phyloP scores from a whole-genome alignment of 35 echinoderm and acorn worm species.

The Heliocidaris tuberculata region DNA sequence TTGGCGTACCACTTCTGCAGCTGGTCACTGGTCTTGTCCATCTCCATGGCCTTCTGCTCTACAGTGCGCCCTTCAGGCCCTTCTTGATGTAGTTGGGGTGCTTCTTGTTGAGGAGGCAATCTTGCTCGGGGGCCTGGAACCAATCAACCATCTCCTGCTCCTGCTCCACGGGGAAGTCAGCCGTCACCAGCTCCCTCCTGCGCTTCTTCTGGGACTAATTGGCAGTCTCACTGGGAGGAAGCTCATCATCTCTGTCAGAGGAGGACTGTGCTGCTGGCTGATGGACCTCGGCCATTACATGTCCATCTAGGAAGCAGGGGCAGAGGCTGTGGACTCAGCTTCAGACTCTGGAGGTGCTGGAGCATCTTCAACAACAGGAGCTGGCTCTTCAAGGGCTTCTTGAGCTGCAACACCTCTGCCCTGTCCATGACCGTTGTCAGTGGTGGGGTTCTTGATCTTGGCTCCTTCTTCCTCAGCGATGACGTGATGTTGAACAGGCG shows the following conservation, averaged over 20 bases:
- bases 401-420: constrained; percentile 47
- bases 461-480: constrained; percentile 48
- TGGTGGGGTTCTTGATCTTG: constrained; percentile 34
- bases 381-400: constrained; percentile 47
- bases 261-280: constrained; percentile 51
- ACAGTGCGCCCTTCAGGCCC: constrained; percentile 45
- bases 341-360: constrained; percentile 33
- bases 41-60: constrained; percentile 62
- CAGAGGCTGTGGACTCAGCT: not conserved
- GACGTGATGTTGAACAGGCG: not conserved
- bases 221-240: constrained; percentile 51
- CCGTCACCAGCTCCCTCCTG: constrained; percentile 12
- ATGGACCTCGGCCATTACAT: constrained; percentile 43
- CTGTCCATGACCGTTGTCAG: not conserved
- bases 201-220: constrained; percentile 12
- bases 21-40: constrained; percentile 59
- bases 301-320: constrained; percentile 51
- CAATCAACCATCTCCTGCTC: constrained; percentile 58
- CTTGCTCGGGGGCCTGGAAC: constrained; percentile 53
- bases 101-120: too few relatives aligned
- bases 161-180: constrained; percentile 56
- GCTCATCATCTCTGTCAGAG: constrained; percentile 49
- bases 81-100: constrained; percentile 51
- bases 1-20: constrained; percentile 58
- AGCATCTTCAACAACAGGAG: constrained; percentile 53